Evolutionary conservation across 2,113 vertebrate species (phyloP).

Genomic region (Ursus arctos): DNA sequence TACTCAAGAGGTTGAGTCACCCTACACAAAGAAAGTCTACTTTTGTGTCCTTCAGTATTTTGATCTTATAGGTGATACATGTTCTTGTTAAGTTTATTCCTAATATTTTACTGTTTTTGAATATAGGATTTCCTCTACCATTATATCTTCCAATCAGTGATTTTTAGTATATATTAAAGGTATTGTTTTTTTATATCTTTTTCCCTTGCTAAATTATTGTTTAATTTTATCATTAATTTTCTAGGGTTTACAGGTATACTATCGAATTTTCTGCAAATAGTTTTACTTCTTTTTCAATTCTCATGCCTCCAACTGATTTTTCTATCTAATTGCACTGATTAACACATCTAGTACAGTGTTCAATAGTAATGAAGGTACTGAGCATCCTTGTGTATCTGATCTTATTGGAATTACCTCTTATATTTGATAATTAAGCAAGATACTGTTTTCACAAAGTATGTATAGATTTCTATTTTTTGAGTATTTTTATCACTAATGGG

Average conservation of each 20-base stretch:
- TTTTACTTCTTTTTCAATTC: neutral
- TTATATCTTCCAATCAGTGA: neutral
- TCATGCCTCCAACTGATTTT: neutral
- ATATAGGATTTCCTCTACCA: neutral
- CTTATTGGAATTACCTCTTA: neutral
- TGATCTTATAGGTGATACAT: neutral
- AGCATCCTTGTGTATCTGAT: neutral
- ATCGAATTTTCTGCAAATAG: neutral
- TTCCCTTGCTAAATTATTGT: neutral
- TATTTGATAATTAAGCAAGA: neutral
- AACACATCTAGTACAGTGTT: neutral
- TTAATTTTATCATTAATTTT: neutral
- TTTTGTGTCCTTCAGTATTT: neutral
- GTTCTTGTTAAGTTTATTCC: neutral
- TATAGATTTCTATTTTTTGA: neutral
- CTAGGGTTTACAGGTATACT: neutral
- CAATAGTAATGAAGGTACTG: neutral
- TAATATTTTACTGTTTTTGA: neutral
- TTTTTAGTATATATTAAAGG: neutral
- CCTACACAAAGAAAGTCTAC: neutral
- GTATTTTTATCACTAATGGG: neutral
- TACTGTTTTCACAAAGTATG: neutral
- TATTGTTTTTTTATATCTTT: neutral
- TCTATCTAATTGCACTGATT: neutral
- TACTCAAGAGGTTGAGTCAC: neutral